These are phyloP conservation scores for Corynorhinus townsendii DNA, from an alignment of 2,113 vertebrate species.

Conservation along the genomic window DNA sequence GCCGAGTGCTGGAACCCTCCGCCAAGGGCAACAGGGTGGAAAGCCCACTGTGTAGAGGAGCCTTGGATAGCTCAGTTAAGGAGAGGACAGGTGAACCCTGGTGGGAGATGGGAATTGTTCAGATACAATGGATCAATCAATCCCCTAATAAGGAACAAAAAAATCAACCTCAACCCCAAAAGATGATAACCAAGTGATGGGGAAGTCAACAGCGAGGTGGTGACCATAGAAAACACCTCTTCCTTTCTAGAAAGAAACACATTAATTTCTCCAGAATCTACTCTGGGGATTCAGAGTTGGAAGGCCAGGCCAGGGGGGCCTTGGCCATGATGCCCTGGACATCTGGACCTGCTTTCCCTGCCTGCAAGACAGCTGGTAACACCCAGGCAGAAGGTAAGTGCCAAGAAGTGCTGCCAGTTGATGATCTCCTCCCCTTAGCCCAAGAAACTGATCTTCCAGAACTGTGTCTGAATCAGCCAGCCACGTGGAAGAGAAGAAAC, in stretches of 20 bases:
- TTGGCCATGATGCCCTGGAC: background rate
- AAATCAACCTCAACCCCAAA: background rate
- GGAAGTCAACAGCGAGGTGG: no score
- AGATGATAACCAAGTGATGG: background rate
- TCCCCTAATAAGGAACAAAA: background rate
- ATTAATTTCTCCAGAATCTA: background rate
- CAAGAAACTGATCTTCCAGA: background rate
- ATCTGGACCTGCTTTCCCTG: background rate
- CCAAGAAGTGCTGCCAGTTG: background rate
- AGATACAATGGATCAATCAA: background rate
- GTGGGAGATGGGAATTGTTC: background rate
- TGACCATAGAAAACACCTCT: rapidly evolving
- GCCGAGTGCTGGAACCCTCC: slow-evolving; percentile 83
- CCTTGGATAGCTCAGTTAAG: slow-evolving; percentile 79
- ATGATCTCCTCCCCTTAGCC: background rate
- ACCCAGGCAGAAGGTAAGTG: background rate
- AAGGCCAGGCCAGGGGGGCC: background rate
- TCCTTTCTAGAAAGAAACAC: background rate
- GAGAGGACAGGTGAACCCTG: slow-evolving; percentile 80
- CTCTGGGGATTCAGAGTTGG: no score
- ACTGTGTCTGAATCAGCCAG: background rate
- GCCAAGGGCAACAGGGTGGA: slow-evolving; percentile 76
- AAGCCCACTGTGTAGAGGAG: slow-evolving; percentile 84
- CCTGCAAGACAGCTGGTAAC: background rate
- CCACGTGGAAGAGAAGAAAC: background rate